These are phyloP conservation scores for Sturmia bella DNA, from an alignment of 2,888 invertebrate genomes.

Conservation along the genomic window DNA sequence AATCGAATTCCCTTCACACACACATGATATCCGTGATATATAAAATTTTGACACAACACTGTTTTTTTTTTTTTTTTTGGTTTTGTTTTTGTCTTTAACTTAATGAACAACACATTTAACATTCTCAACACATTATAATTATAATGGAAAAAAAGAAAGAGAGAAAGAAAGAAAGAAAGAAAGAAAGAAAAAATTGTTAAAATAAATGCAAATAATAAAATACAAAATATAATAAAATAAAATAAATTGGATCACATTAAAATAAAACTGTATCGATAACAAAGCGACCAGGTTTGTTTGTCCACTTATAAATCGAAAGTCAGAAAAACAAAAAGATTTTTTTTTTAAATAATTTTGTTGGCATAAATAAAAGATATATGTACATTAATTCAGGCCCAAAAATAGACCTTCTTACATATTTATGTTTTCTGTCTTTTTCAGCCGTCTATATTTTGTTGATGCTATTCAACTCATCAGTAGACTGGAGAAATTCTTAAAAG, in stretches of 20 bases:
- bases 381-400: no score
- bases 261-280: conserved; percentile 32
- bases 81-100: conserved; percentile 21
- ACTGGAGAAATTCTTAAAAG: no score
- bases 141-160: no score
- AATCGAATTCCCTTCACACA: conserved; percentile 58
- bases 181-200: conserved; percentile 33
- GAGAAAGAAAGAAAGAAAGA: conserved; percentile 12
- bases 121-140: conserved; percentile 64
- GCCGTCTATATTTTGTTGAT: no score
- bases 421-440: no score
- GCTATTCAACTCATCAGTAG: no score
- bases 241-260: conserved; percentile 61
- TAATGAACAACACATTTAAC: conserved; percentile 45
- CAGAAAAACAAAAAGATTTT: no score
- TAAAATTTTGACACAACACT: conserved; percentile 69
- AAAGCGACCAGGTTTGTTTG: conserved; percentile 2
- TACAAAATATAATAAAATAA: conserved; percentile 54
- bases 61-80: no score
- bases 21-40: conserved; percentile 64
- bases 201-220: conserved; percentile 57
- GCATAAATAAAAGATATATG: no score
- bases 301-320: no score
- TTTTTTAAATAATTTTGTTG: no score
- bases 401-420: no score